Evolutionary conservation across 2,888 invertebrate species (phyloP), one percentile per base, ranked within the genome.

Genomic region (Hyppa rectilinea): DNA sequence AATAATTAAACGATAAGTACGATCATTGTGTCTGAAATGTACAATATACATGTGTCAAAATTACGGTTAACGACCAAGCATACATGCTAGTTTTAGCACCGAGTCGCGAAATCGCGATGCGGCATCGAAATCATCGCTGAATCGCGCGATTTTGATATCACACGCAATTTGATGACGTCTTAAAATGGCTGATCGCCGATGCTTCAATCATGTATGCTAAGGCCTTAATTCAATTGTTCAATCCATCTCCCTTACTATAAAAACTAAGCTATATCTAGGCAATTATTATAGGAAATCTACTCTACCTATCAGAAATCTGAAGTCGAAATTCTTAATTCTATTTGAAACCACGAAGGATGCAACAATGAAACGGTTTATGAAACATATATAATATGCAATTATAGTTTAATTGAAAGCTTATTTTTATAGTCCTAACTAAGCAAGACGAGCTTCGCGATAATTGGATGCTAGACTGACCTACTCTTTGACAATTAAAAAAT

Each of bases 271-370:
- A 71, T 40, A 47, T 49, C n/a, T 52, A 40, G 10, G 38, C 20
- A 60, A 45, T 17, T 53, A 56, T 36, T n/a, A n/a, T 53, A 61
- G 23, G 7, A 60, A 38, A 26, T 50, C 58, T 56, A n/a, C 38
- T 29, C 29, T 45, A 45, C 26, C 5, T 26, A 55, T 47, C 45
- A 34, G 38, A 38, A 61, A 71, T 38, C 66, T 52, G 31, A 45
- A 58, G 58, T 59, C 67, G 23, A 49, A 59, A 68, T 55, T 53
- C 53, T 75, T 60, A 31, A 71, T 43, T 59, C 23, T 53, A 75
- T 45, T 61, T 26, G 26, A 12, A 52, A 70, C 5, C 4, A 20
- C 71, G 50, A 78, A 76, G 47, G 45, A 72, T 76, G 66, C 34
- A 56, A 61, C 55, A 71, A n/a, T 55, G 55, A 38, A 36, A 65